Evolutionary conservation across 2,113 vertebrate genomes (phyloP).

Genomic region (Melierax canorus): DNA sequence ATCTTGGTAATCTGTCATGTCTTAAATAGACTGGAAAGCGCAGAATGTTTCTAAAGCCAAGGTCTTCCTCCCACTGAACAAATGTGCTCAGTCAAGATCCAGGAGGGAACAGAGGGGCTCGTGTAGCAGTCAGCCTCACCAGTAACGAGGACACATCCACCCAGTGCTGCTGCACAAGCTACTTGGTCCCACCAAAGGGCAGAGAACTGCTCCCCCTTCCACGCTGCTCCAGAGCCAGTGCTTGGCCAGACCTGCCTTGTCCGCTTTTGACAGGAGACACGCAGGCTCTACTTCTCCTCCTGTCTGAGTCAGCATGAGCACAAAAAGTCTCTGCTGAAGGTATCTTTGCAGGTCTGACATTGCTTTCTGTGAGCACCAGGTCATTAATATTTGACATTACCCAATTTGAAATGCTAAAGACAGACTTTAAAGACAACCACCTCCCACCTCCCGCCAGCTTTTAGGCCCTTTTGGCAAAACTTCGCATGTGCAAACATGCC

Average conservation of each 20-base stretch:
- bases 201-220: neutral
- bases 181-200: neutral
- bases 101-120: neutral
- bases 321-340: neutral
- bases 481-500: neutral
- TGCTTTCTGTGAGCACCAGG: neutral
- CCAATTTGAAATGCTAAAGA: neutral
- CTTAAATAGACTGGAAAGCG: neutral
- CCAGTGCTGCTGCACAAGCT: neutral
- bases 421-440: neutral
- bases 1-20: neutral
- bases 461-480: neutral
- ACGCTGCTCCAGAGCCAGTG: neutral
- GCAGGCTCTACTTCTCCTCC: neutral
- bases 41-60: neutral
- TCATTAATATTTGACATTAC: neutral
- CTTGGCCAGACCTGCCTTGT: neutral
- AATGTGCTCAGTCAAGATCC: neutral
- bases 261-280: neutral
- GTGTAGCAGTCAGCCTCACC: neutral
- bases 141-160: neutral
- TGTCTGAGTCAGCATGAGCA: neutral
- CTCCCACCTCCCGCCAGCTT: neutral
- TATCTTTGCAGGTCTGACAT: neutral
- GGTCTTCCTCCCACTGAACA: neutral